Conservation (phyloP, 2,888 invertebrate species). For the Molorchus minor region DNA sequence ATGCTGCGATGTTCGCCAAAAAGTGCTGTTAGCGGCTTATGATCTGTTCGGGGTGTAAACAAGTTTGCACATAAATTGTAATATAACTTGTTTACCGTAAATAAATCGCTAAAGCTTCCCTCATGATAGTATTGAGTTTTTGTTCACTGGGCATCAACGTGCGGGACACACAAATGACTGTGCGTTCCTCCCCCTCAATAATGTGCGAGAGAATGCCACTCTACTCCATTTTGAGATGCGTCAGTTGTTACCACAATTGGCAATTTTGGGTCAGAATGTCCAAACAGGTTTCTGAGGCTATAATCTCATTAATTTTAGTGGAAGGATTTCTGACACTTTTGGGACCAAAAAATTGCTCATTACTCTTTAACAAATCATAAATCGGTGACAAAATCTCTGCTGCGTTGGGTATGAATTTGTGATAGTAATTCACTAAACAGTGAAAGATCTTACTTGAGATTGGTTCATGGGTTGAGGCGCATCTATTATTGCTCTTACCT, state of each 20-base stretch:
- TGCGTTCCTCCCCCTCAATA: conserved; percentile 9
- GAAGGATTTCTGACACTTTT: conserved; percentile 31
- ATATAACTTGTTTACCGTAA: background rate
- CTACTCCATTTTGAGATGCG: conserved; percentile 22
- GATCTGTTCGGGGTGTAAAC: background rate
- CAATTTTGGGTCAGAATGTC: conserved; percentile 32
- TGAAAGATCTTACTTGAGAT: conserved; percentile 26
- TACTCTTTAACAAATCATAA: conserved; percentile 30
- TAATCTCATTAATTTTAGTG: conserved; percentile 24
- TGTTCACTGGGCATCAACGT: conserved; percentile 24
- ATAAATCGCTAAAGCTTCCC: background rate
- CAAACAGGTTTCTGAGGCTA: conserved; percentile 22
- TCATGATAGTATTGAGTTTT: too few species aligned
- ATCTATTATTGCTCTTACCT: conserved; percentile 34
- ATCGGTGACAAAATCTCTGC: conserved; percentile 26
- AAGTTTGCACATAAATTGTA: background rate
- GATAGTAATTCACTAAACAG: conserved; percentile 34
- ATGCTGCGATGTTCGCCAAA: background rate
- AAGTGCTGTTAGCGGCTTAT: background rate
- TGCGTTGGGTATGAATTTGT: conserved; percentile 26
- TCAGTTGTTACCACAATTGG: conserved; percentile 26
- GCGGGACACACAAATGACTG: conserved; percentile 24
- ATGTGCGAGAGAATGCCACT: conserved; percentile 9
- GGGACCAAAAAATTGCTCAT: conserved; percentile 26
- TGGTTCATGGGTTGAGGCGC: conserved; percentile 28